A percentile compares a stretch with the other conserved stretches of the same genome.
phyloP scores from a whole-genome alignment of 2,888 invertebrate species.

The Cephus spinipes region DNA sequence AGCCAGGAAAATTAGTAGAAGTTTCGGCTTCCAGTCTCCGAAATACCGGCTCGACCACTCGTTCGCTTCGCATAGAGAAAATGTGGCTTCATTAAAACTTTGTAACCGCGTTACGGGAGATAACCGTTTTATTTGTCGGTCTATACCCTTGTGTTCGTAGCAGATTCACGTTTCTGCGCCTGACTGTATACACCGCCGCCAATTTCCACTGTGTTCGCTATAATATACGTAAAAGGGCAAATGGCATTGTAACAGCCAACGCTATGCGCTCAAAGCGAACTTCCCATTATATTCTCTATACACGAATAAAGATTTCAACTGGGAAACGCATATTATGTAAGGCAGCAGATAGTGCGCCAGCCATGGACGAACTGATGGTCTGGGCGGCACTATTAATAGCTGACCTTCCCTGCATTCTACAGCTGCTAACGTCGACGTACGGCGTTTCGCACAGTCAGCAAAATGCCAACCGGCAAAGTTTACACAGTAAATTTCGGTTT shows the following conservation, averaged over 20 bases:
- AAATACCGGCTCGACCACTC: constrained; percentile 2
- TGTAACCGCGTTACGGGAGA: constrained; percentile 14
- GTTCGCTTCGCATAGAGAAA: constrained; percentile 13
- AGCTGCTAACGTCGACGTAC: constrained; percentile 9
- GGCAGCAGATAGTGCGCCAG: constrained; percentile 15
- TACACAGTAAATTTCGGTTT: not conserved
- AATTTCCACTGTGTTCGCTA: not conserved
- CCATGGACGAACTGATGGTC: constrained; percentile 31
- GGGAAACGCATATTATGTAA: constrained; percentile 16
- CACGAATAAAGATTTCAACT: constrained; percentile 18
- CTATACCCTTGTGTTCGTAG: constrained; percentile 8
- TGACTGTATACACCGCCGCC: not conserved
- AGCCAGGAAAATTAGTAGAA: not conserved
- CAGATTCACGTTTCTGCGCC: constrained; percentile 17
- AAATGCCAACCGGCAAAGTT: constrained; percentile 15
- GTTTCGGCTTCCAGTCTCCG: not conserved
- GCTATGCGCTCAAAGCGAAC: not conserved
- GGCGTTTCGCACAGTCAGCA: constrained; percentile 11
- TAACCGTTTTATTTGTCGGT: constrained; percentile 10
- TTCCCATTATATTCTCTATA: constrained; percentile 8
- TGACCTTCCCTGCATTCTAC: constrained; percentile 40
- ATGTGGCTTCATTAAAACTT: constrained; percentile 33
- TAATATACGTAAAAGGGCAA: not conserved
- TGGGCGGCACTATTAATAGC: constrained; percentile 41
- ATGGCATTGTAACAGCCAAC: not conserved